Evolutionary conservation across 2,888 invertebrate genomes (phyloP).

Genomic region (Altica lythri): DNA sequence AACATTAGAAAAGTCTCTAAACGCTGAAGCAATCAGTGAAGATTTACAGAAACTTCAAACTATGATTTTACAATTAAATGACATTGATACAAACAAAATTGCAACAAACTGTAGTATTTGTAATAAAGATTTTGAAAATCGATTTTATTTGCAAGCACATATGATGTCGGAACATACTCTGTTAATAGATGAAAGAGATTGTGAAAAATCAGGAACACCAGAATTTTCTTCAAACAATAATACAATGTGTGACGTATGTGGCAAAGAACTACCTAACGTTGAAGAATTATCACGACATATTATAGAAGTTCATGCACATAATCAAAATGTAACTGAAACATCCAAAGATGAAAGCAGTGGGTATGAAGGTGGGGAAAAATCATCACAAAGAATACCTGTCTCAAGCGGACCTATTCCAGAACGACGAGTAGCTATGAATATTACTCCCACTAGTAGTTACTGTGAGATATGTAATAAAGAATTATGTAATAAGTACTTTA

Average conservation of each 20-base stretch:
- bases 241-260: conserved; percentile 55
- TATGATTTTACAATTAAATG: conserved; percentile 88
- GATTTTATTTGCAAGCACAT: conserved; percentile 71
- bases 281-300: conserved; percentile 73
- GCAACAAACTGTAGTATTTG: conserved; percentile 68
- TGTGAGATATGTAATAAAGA: conserved; percentile 99
- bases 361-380: conserved; percentile 59
- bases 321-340: too few relatives aligned
- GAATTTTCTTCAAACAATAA: conserved; percentile 51
- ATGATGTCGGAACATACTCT: conserved; percentile 70
- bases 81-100: conserved; percentile 67
- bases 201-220: conserved; percentile 49
- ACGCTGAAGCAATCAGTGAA: conserved; percentile 73
- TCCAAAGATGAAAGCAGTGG: conserved; percentile 53
- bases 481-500: conserved; percentile 98
- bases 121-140: conserved; percentile 72
- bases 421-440: conserved; percentile 64
- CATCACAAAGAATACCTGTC: conserved; percentile 46
- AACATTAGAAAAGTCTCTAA: conserved; percentile 49
- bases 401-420: conserved; percentile 53
- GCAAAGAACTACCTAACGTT: conserved; percentile 60
- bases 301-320: conserved; percentile 66
- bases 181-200: conserved; percentile 57
- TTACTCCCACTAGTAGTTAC: conserved; percentile 81
- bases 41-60: conserved; percentile 87